Evolutionary conservation across 2,797 vertebrate genomes (phyloP).

Genomic region (Catharus ustulatus): DNA sequence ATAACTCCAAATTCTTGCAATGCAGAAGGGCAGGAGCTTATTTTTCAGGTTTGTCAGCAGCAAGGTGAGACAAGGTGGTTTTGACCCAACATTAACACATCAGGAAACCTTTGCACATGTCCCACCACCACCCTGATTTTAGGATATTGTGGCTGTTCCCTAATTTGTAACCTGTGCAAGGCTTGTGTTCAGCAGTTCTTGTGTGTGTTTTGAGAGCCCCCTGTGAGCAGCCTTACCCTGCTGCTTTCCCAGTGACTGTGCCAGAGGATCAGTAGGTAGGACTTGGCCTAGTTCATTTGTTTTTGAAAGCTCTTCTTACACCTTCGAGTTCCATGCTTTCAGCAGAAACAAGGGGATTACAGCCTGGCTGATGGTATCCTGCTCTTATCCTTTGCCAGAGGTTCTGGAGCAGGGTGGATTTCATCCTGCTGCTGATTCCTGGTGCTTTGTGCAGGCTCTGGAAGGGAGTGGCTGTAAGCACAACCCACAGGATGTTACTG

Average conservation of each 20-base stretch:
- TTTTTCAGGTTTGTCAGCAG: neutral
- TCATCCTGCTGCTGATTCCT: neutral
- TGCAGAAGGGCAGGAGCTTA: neutral
- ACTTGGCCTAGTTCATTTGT: neutral
- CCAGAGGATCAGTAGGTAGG: neutral
- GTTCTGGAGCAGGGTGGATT: neutral
- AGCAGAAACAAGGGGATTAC: neutral
- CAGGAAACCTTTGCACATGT: neutral
- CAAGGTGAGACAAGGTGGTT: neutral
- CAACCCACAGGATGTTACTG: neutral
- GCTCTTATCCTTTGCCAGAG: neutral
- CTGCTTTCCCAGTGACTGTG: neutral
- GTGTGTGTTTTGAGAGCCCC: neutral
- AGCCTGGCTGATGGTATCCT: neutral
- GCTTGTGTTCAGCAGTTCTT: neutral
- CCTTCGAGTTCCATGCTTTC: neutral
- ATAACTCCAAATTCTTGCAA: neutral
- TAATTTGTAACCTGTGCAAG: neutral
- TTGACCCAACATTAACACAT: neutral
- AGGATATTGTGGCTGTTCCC: neutral
- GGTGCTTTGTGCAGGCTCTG: neutral
- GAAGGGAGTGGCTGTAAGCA: neutral
- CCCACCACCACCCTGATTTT: neutral
- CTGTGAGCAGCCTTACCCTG: neutral
- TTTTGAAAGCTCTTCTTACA: neutral